Conservation (phyloP, 2,888 invertebrate species). For the Calephelis perditalis region DNA sequence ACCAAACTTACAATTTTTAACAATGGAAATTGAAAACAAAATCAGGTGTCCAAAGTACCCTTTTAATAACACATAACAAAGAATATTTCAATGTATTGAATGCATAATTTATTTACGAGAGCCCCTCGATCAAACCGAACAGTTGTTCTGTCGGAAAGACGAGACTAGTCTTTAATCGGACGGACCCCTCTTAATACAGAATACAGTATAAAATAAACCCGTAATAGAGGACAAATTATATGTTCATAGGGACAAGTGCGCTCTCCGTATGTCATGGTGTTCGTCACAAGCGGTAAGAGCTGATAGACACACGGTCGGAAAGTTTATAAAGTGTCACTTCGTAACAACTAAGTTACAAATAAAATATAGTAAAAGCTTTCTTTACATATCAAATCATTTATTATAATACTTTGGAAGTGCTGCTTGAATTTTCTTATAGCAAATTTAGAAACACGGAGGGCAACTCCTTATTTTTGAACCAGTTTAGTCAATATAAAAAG, state of each 20-base stretch:
- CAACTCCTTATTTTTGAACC: too few relatives aligned
- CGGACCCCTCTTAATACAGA: constrained; percentile 58
- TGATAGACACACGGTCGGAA: constrained; percentile 38
- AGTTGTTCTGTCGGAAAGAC: constrained; percentile 68
- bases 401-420: too few relatives aligned
- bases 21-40: constrained; percentile 36
- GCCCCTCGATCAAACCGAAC: constrained; percentile 49
- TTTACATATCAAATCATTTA: too few relatives aligned
- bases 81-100: constrained; percentile 66
- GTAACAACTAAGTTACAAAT: too few relatives aligned
- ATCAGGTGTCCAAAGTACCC: constrained; percentile 50
- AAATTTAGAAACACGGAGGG: too few relatives aligned
- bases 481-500: too few relatives aligned
- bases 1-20: neutral
- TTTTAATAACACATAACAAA: constrained; percentile 57
- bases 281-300: constrained; percentile 48
- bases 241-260: constrained; percentile 64
- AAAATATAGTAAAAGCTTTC: too few relatives aligned
- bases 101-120: constrained; percentile 63
- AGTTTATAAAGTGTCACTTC: neutral
- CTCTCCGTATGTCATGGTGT: constrained; percentile 71
- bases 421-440: too few relatives aligned
- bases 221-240: constrained; percentile 75
- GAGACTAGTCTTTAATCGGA: constrained; percentile 64
- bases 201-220: constrained; percentile 50